Conservation (phyloP, 2,113 vertebrate genomes). For the Theropithecus gelada region DNA sequence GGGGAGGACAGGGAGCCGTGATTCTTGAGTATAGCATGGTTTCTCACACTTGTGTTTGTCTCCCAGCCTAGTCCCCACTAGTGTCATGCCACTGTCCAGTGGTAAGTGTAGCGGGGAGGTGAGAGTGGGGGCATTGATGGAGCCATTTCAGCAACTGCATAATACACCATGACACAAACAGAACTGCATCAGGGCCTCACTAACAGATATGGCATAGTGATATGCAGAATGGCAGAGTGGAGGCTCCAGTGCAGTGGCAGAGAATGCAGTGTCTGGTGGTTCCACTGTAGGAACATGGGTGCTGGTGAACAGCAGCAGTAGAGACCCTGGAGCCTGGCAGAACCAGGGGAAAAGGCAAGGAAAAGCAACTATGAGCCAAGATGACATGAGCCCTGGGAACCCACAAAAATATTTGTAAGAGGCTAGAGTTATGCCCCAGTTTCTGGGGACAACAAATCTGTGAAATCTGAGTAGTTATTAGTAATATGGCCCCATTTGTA, state of each 20-base stretch:
- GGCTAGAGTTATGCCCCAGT: not conserved
- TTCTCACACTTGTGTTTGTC: not conserved
- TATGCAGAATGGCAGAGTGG: not conserved
- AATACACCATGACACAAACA: not conserved
- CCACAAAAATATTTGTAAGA: not conserved
- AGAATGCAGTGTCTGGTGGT: not conserved
- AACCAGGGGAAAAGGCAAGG: not conserved
- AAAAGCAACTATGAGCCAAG: not conserved
- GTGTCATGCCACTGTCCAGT: not conserved
- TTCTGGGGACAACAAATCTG: not conserved
- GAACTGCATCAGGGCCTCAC: not conserved
- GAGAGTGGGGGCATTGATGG: not conserved
- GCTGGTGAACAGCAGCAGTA: not conserved
- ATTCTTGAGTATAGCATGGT: not conserved
- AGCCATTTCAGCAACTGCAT: not conserved
- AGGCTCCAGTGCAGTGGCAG: not conserved
- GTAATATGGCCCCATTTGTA: not conserved
- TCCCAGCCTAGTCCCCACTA: not conserved
- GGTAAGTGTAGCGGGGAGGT: not conserved
- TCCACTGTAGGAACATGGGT: not conserved
- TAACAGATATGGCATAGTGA: not conserved
- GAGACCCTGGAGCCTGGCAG: not conserved
- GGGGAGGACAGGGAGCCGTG: accelerated
- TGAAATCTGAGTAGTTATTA: not conserved
- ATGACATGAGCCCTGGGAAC: not conserved